Evolutionary conservation across 2,113 vertebrate genomes (phyloP).

Genomic region (Nycticorax nycticorax): DNA sequence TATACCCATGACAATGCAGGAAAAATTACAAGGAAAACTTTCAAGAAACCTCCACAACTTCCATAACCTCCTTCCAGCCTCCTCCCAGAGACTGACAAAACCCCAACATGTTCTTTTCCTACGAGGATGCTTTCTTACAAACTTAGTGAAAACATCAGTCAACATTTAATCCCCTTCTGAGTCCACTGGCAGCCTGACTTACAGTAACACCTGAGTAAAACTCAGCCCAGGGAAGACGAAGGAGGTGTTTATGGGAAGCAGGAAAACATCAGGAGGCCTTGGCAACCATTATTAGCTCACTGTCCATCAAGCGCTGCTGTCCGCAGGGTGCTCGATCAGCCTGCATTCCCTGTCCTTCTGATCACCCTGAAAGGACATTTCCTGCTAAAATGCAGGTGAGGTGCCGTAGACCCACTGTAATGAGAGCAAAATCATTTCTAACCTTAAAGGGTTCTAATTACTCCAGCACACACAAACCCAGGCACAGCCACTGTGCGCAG

Average conservation of each 20-base stretch:
- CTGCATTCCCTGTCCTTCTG: background rate
- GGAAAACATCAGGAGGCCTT: background rate
- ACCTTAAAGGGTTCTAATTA: background rate
- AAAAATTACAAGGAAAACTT: background rate
- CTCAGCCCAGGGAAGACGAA: background rate
- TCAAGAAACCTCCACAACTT: background rate
- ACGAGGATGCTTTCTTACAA: background rate
- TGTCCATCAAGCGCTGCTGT: background rate
- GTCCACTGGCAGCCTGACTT: background rate
- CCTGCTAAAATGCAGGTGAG: background rate
- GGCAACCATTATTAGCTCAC: background rate
- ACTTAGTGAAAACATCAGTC: background rate
- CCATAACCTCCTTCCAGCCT: background rate
- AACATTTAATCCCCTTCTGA: background rate
- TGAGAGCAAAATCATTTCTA: accelerated
- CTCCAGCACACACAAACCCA: background rate
- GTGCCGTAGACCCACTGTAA: background rate
- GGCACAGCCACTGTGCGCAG: background rate
- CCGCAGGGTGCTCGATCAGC: background rate
- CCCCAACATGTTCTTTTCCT: background rate
- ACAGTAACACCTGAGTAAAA: background rate
- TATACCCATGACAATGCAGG: background rate
- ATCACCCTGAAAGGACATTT: background rate
- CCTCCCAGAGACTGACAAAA: background rate
- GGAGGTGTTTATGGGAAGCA: background rate